Percentiles rank a stretch among this genome's conserved stretches.
These are phyloP conservation scores for Ciconia maguari DNA, from an alignment of 2,113 vertebrate species.

Conservation along the genomic window DNA sequence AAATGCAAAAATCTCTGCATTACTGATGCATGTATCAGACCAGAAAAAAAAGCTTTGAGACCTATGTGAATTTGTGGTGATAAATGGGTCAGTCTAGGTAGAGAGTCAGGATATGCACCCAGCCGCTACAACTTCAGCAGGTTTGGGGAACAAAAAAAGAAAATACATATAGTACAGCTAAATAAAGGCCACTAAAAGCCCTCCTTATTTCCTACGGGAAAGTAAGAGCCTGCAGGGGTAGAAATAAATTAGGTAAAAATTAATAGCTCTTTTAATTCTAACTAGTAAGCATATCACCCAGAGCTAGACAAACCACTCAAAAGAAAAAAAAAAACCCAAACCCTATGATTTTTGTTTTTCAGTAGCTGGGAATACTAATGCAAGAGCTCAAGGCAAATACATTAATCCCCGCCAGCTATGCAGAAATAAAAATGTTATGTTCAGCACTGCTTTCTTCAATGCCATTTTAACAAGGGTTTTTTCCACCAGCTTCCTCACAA, in stretches of 20 bases:
- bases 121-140: background rate
- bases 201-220: background rate
- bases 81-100: background rate
- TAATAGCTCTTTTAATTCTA: slow-evolving; percentile 50
- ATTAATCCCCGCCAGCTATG: slow-evolving; percentile 9
- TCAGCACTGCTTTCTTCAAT: slow-evolving; percentile 7
- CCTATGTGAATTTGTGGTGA: background rate
- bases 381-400: slow-evolving; percentile 46
- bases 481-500: slow-evolving; percentile 6
- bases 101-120: background rate
- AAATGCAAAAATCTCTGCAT: background rate
- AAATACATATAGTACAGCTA: background rate
- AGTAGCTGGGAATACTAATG: slow-evolving; percentile 50
- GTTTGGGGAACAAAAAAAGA: background rate
- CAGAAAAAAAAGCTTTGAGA: background rate
- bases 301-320: background rate
- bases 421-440: slow-evolving; percentile 6
- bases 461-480: slow-evolving; percentile 1
- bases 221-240: background rate
- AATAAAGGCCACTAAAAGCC: background rate
- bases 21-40: background rate
- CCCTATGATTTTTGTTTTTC: slow-evolving; percentile 29
- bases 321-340: background rate
- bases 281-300: slow-evolving; percentile 44
- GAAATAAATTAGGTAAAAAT: slow-evolving; percentile 59